Evolutionary conservation across 2,888 invertebrate species (phyloP).

Genomic region (Dusona sp.): DNA sequence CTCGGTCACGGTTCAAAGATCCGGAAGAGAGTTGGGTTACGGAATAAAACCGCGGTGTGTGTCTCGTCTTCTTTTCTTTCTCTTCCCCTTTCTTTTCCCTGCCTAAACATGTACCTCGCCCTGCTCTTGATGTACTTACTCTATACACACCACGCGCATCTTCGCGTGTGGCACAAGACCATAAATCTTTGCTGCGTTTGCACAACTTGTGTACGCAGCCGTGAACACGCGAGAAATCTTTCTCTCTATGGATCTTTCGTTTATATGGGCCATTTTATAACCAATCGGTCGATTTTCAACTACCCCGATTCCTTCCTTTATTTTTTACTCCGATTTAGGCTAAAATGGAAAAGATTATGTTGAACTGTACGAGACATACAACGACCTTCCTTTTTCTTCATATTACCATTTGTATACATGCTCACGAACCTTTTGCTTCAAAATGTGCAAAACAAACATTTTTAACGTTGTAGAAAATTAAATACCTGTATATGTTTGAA

Average conservation of each 20-base stretch:
- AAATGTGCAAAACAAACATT: too few relatives aligned
- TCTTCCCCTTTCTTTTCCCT: not conserved
- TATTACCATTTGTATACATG: too few relatives aligned
- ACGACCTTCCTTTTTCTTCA: too few relatives aligned
- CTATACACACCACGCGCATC: slow-evolving; percentile 60
- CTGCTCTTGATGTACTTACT: slow-evolving; percentile 11
- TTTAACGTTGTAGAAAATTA: too few relatives aligned
- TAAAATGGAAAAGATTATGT: not conserved
- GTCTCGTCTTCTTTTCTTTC: slow-evolving; percentile 46
- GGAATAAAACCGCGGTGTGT: slow-evolving; percentile 67
- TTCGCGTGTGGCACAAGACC: slow-evolving; percentile 69
- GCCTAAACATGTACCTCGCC: slow-evolving; percentile 39
- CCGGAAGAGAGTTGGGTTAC: slow-evolving; percentile 72
- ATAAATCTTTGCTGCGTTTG: slow-evolving; percentile 71
- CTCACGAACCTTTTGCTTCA: not conserved
- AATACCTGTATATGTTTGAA: not conserved
- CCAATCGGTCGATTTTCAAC: not conserved
- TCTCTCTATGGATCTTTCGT: not conserved
- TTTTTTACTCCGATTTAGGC: not conserved
- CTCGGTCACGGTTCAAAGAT: slow-evolving; percentile 73
- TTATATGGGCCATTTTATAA: not conserved
- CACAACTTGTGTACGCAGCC: slow-evolving; percentile 71
- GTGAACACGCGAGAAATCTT: slow-evolving; percentile 69
- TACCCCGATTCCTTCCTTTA: not conserved
- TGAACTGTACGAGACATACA: not conserved